Conservation (phyloP, 2,888 invertebrate species). For the Tenthredo mesomela region DNA sequence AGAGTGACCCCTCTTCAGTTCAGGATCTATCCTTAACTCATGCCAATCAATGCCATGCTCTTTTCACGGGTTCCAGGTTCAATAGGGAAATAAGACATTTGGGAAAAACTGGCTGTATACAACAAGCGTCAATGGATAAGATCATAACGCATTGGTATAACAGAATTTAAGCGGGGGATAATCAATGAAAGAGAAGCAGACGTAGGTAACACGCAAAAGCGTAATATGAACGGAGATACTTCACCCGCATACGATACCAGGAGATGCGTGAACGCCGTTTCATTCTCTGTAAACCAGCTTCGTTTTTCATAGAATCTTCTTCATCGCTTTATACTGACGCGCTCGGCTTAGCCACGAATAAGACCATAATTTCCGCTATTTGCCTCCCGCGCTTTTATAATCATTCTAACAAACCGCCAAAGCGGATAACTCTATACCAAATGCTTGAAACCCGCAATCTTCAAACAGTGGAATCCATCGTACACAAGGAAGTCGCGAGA, state of each 20-base stretch:
- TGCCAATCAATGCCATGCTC: background rate
- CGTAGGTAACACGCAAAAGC: background rate
- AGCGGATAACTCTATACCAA: background rate
- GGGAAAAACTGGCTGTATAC: background rate
- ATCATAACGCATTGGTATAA: background rate
- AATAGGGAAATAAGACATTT: background rate
- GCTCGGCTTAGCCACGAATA: background rate
- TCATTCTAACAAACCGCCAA: background rate
- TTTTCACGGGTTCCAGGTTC: background rate
- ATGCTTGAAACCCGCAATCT: background rate
- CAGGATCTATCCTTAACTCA: background rate
- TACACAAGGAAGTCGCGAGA: background rate
- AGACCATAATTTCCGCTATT: background rate
- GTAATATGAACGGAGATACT: background rate
- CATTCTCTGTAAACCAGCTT: background rate
- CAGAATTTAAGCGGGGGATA: background rate
- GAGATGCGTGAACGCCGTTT: background rate
- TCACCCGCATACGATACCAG: background rate
- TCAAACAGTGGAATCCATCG: background rate
- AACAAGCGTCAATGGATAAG: background rate
- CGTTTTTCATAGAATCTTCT: background rate
- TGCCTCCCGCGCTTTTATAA: background rate
- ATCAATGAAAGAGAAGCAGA: background rate
- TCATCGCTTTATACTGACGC: background rate
- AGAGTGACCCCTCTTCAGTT: background rate